A percentile compares a stretch with the other conserved stretches of the same genome.
phyloP scores from a whole-genome alignment of 2,888 invertebrate genomes.

The Parasteatoda lunata region DNA sequence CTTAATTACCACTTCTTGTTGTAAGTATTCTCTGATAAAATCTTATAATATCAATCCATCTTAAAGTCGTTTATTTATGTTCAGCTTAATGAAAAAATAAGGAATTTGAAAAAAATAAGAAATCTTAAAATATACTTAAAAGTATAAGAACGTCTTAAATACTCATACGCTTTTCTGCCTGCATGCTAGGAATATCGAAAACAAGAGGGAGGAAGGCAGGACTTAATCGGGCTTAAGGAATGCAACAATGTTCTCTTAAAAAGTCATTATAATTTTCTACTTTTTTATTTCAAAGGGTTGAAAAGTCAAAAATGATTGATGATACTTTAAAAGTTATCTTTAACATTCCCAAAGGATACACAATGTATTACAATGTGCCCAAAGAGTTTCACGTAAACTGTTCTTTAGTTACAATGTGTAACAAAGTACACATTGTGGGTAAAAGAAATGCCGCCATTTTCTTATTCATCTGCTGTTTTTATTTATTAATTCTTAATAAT shows the following conservation, averaged over 20 bases:
- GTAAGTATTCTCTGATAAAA: too few relatives aligned
- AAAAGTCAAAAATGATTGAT: constrained; percentile 37
- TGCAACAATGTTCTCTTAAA: not conserved
- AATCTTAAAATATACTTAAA: too few relatives aligned
- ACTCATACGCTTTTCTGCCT: not conserved
- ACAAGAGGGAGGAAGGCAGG: not conserved
- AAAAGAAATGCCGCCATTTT: too few relatives aligned
- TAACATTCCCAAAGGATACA: constrained; percentile 1
- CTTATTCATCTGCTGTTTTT: too few relatives aligned
- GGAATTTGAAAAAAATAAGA: too few relatives aligned
- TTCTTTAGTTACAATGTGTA: not conserved
- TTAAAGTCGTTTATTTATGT: too few relatives aligned
- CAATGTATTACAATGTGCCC: constrained; percentile 25
- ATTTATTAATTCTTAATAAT: not conserved
- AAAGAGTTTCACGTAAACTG: not conserved
- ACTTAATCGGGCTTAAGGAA: not conserved
- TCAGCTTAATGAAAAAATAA: too few relatives aligned
- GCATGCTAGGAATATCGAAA: not conserved
- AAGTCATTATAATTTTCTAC: constrained; percentile 16
- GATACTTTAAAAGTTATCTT: constrained; percentile 41
- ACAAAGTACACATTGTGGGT: not conserved
- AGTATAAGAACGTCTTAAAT: not conserved
- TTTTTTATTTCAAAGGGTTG: not conserved
- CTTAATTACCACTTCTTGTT: too few relatives aligned
- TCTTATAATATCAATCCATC: too few relatives aligned